Evolutionary conservation across 2,113 vertebrate genomes (phyloP), one percentile per base, ranked within the genome.

Genomic region (Physeter macrocephalus): DNA sequence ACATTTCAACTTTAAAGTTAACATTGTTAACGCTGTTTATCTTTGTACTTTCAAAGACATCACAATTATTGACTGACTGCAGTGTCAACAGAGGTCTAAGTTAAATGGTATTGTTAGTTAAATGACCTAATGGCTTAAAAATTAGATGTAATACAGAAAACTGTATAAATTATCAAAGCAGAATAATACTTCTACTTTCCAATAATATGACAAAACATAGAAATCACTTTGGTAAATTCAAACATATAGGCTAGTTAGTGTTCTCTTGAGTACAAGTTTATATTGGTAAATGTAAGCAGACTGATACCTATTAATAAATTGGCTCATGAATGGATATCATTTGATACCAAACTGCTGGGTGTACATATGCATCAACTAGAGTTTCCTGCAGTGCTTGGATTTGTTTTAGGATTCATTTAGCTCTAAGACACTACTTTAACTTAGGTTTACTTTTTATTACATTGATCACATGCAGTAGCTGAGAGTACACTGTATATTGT

Each of bases 391-490:
- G 88, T 86, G 31, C 20, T 9, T 93, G 43, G 23, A 62, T 85
- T 72, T 88, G 31, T 67, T 96, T 94, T 83, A 77, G n/a, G 57
- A 93, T 88, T 95, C 75, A 93, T 64, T 95, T 95, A 80, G 81
- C 36, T 64, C 13, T n/a, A 74, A 91, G 57, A 83, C 8, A 71
- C n/a, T 96, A 80, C 66, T 82, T 94, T 81, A 95, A 80, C 62
- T 96, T 77, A 80, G 62, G 94, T 85, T 97, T 59, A 90, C 54
- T 75, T 93, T 95, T 96, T 92, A 92, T 92, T 95, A 64, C 14
- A 86, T n/a, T 93, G 61, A 41, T 78, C 54, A 75, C 1, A 67
- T 41, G 54, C 80, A 41, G 27, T 15, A n/a, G 36, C 39, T 83
- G 61, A 75, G 43, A 88, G 67, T 81, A 71, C 39, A 88, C 3